These are phyloP conservation scores for Lepus europaeus DNA, from an alignment of 2,113 vertebrate species.

Conservation along the genomic window DNA sequence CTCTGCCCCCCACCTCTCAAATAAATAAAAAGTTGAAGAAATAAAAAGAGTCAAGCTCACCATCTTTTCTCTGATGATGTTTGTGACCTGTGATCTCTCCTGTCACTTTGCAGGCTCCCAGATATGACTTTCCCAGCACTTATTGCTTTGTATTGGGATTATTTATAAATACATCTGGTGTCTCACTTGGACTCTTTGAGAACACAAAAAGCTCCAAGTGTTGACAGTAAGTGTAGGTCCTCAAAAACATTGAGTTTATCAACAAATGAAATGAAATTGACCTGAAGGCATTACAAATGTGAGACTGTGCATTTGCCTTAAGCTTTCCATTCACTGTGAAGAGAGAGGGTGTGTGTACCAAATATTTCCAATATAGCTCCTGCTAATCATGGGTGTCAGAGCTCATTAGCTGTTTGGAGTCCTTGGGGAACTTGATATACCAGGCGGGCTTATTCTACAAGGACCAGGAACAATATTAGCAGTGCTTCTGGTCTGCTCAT, in stretches of 20 bases:
- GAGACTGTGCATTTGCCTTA: constrained; percentile 28
- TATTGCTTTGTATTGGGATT: not conserved
- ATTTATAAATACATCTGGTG: constrained; percentile 11
- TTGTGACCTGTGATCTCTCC: not conserved
- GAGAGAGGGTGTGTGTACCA: constrained; percentile 22
- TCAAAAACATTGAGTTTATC: constrained; percentile 19
- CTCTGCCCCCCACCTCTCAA: too few species aligned
- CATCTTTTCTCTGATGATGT: not conserved
- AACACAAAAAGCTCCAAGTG: not conserved
- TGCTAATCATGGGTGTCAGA: constrained; percentile 69
- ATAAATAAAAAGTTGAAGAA: too few species aligned
- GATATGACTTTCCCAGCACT: not conserved
- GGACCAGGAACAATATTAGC: not conserved
- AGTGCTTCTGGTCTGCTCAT: not conserved
- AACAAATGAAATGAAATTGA: constrained; percentile 14
- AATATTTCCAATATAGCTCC: constrained; percentile 46
- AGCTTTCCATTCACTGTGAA: constrained; percentile 41
- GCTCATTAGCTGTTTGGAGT: constrained; percentile 65
- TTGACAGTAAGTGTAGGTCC: not conserved
- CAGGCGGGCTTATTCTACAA: constrained; percentile 20
- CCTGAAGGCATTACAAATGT: constrained; percentile 8
- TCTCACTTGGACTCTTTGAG: constrained; percentile 1
- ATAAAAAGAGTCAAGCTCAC: not conserved
- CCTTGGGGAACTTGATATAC: constrained; percentile 16
- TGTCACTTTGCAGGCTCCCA: not conserved